A percentile compares a stretch with the other conserved stretches of the same genome.
These are phyloP conservation scores for Momotus momota DNA, from an alignment of 2,797 vertebrate species.

Conservation along the genomic window DNA sequence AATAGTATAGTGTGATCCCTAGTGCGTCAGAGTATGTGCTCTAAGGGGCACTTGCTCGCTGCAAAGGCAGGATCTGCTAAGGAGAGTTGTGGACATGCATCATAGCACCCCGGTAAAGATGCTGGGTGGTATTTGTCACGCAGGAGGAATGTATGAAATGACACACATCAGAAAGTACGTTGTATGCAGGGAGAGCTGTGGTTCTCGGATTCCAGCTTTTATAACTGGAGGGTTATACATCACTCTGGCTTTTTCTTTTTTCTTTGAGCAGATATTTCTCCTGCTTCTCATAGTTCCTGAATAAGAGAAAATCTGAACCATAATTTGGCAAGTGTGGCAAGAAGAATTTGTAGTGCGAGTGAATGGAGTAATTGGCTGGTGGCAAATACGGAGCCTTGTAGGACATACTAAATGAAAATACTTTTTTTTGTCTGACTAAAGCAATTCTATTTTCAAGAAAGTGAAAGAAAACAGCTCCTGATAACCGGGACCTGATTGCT, in stretches of 20 bases:
- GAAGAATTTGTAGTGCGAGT: background rate
- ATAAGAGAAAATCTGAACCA: background rate
- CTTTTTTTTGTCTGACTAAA: background rate
- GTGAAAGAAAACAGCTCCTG: background rate
- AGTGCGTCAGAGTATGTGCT: background rate
- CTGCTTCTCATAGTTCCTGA: background rate
- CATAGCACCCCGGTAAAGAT: background rate
- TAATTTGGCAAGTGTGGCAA: background rate
- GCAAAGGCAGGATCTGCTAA: background rate
- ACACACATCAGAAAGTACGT: background rate
- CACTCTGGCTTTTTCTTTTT: background rate
- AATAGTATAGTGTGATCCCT: background rate
- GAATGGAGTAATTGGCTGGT: background rate
- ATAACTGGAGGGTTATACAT: background rate
- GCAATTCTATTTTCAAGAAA: background rate
- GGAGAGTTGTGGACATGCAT: background rate
- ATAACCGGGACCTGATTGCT: background rate
- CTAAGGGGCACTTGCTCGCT: background rate
- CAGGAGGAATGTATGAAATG: background rate
- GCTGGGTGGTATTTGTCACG: background rate
- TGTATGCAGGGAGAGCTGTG: background rate
- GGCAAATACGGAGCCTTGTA: background rate
- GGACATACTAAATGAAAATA: background rate
- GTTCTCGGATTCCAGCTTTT: background rate
- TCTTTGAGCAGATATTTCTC: background rate